Evolutionary conservation across 37 sponge, comb jelly and placozoan species (phyloP).

Genomic region (Halichondria panicea): DNA sequence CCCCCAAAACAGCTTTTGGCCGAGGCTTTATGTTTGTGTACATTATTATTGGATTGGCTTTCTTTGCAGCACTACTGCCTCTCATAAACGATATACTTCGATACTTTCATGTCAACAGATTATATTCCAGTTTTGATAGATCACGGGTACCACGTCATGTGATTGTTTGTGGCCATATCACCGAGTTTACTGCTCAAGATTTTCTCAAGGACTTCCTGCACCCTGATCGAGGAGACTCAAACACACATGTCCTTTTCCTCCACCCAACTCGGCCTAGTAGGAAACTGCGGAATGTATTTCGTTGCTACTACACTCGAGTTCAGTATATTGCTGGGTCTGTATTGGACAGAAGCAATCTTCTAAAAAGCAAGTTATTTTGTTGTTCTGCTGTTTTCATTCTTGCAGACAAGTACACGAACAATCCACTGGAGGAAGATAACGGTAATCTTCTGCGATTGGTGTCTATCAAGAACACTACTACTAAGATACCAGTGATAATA

Average conservation of each 20-base stretch:
- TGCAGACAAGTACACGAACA: conserved; percentile 34
- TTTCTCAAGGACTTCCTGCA: conserved; percentile 81
- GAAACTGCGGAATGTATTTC: conserved; percentile 40
- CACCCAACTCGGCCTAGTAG: conserved; percentile 40
- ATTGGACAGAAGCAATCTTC: conserved; percentile 47
- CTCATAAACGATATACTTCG: conserved; percentile 18
- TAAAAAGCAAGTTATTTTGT: conserved; percentile 30
- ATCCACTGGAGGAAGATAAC: conserved; percentile 60
- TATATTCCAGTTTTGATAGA: conserved; percentile 32
- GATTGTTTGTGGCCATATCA: conserved; percentile 76
- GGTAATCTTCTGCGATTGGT: conserved; percentile 67
- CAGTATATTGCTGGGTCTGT: conserved; percentile 64
- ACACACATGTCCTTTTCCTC: conserved; percentile 67
- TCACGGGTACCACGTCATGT: conserved; percentile 40
- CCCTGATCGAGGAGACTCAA: conserved; percentile 49
- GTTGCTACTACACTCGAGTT: conserved; percentile 56
- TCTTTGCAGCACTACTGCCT: conserved; percentile 57
- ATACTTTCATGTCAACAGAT: conserved; percentile 6
- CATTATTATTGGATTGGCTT: conserved; percentile 68
- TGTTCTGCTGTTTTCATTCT: conserved; percentile 66
- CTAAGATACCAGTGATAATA: conserved; percentile 52
- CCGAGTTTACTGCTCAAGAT: conserved; percentile 19
- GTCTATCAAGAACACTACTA: conserved; percentile 71
- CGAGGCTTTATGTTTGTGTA: conserved; percentile 70
- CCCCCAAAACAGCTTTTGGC: conserved; percentile 60